phyloP scores from a whole-genome alignment of 2,113 vertebrate species.

The Semnornis frantzii region DNA sequence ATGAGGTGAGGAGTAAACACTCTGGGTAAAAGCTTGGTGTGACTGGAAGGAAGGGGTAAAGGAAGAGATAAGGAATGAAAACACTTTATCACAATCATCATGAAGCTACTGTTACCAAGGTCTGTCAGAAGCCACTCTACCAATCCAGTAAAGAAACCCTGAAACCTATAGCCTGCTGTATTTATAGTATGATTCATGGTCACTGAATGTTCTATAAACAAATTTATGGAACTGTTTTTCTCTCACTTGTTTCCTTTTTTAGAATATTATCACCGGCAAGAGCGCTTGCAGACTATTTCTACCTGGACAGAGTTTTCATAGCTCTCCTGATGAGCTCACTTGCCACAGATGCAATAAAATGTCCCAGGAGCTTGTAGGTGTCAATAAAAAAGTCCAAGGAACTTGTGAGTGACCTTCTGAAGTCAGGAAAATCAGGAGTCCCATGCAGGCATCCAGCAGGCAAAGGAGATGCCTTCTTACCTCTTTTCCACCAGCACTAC shows the following conservation, averaged over 20 bases:
- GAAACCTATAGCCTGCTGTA: conserved; percentile 68
- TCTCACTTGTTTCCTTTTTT: conserved; percentile 57
- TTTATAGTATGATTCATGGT: conserved; percentile 74
- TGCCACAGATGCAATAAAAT: not conserved
- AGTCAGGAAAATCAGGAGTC: not conserved
- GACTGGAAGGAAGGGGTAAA: conserved; percentile 34
- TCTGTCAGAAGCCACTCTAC: not conserved
- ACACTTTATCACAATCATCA: conserved; percentile 41
- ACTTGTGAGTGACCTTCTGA: not conserved
- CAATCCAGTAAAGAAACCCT: conserved; percentile 22
- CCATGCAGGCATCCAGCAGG: not conserved
- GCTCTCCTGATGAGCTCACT: not conserved
- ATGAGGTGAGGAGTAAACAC: conserved; percentile 65
- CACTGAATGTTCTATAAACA: conserved; percentile 75
- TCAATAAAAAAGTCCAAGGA: not conserved
- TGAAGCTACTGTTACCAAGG: conserved; percentile 57
- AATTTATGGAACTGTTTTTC: conserved; percentile 77
- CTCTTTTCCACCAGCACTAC: not conserved
- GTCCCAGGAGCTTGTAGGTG: not conserved
- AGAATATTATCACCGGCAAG: conserved; percentile 37
- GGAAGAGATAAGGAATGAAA: conserved; percentile 50
- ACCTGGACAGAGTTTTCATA: conserved; percentile 16
- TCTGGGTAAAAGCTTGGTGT: not conserved
- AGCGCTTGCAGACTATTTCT: not conserved
- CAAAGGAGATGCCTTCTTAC: not conserved